Evolutionary conservation across 2,888 invertebrate species (phyloP).

Genomic region (Conus canariensis): DNA sequence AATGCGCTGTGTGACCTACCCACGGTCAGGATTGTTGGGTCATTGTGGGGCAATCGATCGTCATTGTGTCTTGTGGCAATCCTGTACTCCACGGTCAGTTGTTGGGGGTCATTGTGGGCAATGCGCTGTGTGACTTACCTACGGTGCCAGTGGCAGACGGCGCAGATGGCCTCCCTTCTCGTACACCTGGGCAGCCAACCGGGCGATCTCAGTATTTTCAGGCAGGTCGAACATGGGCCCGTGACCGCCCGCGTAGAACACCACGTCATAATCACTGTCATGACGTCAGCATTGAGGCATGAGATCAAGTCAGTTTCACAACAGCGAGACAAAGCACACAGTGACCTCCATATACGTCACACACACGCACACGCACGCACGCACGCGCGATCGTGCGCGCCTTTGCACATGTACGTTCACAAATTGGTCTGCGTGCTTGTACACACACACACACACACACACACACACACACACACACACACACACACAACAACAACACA

Average conservation of each 20-base stretch:
- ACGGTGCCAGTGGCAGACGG: conserved; percentile 69
- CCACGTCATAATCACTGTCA: conserved; percentile 60
- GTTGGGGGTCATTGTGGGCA: too few relatives aligned
- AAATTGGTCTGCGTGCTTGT: background rate
- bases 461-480: background rate
- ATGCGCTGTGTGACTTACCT: too few relatives aligned
- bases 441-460: conserved; percentile 23
- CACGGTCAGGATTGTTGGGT: too few relatives aligned
- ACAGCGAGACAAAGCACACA: background rate
- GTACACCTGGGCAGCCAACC: conserved; percentile 57
- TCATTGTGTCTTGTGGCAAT: too few relatives aligned
- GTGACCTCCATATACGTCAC: too few relatives aligned
- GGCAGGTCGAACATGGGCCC: conserved; percentile 69
- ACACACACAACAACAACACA: background rate
- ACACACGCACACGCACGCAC: background rate
- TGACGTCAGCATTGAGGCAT: background rate
- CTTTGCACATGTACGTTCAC: background rate
- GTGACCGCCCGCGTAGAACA: conserved; percentile 69
- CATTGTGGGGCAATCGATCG: too few relatives aligned
- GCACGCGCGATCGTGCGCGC: background rate
- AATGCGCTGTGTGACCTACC: too few relatives aligned
- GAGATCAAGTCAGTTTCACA: background rate
- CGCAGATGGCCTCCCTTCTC: conserved; percentile 62
- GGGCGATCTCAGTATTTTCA: conserved; percentile 49
- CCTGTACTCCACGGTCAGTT: too few relatives aligned